These are phyloP conservation scores for Sapayoa aenigma DNA, from an alignment of 2,113 vertebrate genomes.

Conservation along the genomic window DNA sequence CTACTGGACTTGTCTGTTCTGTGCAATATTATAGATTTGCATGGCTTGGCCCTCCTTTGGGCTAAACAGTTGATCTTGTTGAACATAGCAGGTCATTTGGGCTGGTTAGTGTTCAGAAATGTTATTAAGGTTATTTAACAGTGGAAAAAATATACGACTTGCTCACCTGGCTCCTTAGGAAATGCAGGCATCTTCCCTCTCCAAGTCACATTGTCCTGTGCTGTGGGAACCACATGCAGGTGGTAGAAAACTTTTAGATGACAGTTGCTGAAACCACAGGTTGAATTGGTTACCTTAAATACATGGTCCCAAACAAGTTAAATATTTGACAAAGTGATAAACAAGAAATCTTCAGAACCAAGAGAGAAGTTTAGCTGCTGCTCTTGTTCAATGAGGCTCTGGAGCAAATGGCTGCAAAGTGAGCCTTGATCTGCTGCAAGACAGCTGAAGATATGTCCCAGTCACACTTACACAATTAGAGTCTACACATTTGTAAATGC, in stretches of 20 bases:
- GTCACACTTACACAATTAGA: not conserved
- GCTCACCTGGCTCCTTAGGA: not conserved
- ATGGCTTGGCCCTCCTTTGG: not conserved
- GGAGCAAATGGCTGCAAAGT: not conserved
- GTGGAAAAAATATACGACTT: not conserved
- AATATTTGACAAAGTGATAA: not conserved
- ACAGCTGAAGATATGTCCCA: not conserved
- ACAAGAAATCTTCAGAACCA: not conserved
- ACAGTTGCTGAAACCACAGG: not conserved
- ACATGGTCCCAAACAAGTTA: not conserved
- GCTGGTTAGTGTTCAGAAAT: not conserved
- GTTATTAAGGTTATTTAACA: not conserved
- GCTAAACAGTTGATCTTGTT: not conserved
- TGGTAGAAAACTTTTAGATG: not conserved
- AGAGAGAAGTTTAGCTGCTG: not conserved
- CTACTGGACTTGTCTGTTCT: not conserved
- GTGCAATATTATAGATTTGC: not conserved
- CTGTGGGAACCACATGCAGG: fast-evolving
- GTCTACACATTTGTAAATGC: not conserved
- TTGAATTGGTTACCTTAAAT: not conserved
- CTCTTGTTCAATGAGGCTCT: not conserved
- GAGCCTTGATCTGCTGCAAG: not conserved
- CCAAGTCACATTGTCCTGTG: not conserved
- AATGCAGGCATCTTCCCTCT: not conserved
- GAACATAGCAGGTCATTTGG: not conserved